Evolutionary conservation across 2,113 vertebrate species (phyloP).

Genomic region (Sinosuthora webbiana): DNA sequence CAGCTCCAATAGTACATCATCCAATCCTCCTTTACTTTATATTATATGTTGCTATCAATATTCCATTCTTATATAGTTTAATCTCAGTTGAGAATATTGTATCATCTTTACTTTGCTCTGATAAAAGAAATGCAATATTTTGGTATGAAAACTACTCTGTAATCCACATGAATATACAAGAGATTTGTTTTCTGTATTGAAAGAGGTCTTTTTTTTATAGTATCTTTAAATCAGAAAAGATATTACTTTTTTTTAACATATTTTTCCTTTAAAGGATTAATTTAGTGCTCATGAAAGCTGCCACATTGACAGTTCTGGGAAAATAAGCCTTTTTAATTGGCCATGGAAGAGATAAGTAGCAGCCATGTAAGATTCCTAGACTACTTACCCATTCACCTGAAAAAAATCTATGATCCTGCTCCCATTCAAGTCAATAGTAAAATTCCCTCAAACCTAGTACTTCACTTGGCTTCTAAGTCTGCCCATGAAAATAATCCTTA

Average conservation of each 20-base stretch:
- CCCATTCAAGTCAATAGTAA: neutral
- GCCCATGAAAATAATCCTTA: neutral
- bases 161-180: conserved; percentile 65
- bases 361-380: neutral
- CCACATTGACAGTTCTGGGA: conserved; percentile 23
- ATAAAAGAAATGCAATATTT: conserved; percentile 71
- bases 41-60: conserved; percentile 56
- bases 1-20: conserved; percentile 31
- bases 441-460: neutral
- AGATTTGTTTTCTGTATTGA: conserved; percentile 57
- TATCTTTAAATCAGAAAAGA: conserved; percentile 64
- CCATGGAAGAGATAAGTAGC: conserved; percentile 13
- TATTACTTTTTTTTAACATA: neutral
- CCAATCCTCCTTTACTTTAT: neutral
- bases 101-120: conserved; percentile 66
- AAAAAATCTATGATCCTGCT: conserved; percentile 22
- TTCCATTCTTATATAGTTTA: conserved; percentile 65
- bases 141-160: conserved; percentile 61
- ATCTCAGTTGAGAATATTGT: conserved; percentile 62
- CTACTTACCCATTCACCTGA: neutral
- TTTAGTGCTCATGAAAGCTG: conserved; percentile 39
- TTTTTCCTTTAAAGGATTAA: conserved; percentile 45
- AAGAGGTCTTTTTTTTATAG: conserved; percentile 20
- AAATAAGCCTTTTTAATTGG: conserved; percentile 59
- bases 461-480: neutral